Percentiles rank a stretch among this genome's conserved stretches.
phyloP scores from a whole-genome alignment of 23 tunicate genomes.

The Phallusia fumigata region DNA sequence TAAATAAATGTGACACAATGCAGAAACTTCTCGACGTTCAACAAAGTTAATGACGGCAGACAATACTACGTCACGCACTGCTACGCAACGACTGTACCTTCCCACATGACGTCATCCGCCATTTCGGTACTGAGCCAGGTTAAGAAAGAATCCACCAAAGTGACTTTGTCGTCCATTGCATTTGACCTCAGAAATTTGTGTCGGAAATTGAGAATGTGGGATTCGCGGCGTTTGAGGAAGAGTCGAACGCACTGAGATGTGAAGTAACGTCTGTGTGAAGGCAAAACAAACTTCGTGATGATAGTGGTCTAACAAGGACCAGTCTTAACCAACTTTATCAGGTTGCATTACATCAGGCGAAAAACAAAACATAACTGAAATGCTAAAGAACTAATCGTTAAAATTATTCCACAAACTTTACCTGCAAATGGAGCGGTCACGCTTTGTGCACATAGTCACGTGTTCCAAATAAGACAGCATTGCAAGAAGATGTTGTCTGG shows the following conservation, averaged over 20 bases:
- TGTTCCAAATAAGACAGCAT: constrained; percentile 68
- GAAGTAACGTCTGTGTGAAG: constrained; percentile 49
- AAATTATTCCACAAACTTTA: not conserved
- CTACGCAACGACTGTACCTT: constrained; percentile 32
- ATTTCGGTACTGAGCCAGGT: constrained; percentile 54
- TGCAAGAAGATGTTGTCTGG: constrained; percentile 74
- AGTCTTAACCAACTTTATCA: too few relatives aligned
- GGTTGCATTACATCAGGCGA: too few relatives aligned
- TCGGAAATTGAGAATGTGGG: constrained; percentile 27
- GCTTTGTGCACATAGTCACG: constrained; percentile 55
- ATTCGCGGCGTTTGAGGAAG: constrained; percentile 58
- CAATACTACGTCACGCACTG: too few relatives aligned
- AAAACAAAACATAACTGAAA: too few relatives aligned
- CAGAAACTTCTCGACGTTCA: too few relatives aligned
- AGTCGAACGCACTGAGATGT: constrained; percentile 65
- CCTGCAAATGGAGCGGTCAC: constrained; percentile 83
- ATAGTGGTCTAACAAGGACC: too few relatives aligned
- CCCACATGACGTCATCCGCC: constrained; percentile 67
- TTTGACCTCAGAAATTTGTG: constrained; percentile 32
- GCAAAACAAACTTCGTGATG: too few relatives aligned
- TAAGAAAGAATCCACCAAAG: constrained; percentile 47
- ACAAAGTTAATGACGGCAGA: too few relatives aligned
- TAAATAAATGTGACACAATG: too few relatives aligned
- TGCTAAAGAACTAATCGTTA: too few relatives aligned
- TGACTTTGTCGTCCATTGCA: constrained; percentile 78